Percentiles rank a stretch among this genome's conserved stretches.
Evolutionary conservation across 64 coral and sea anemone species (phyloP).

Genomic region (Anthopleura sola): DNA sequence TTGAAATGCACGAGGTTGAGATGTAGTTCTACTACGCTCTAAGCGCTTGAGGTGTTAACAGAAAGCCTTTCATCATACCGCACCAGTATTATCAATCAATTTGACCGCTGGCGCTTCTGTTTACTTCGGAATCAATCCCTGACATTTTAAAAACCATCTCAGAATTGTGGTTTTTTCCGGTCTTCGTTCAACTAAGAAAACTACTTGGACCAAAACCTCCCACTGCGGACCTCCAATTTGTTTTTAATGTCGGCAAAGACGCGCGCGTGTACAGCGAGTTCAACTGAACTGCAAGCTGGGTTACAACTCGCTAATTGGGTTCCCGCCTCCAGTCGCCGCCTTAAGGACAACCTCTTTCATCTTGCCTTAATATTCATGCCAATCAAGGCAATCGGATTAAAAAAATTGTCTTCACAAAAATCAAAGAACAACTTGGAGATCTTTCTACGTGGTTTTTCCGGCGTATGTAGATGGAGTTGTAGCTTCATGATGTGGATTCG

Average conservation of each 20-base stretch:
- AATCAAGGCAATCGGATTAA: conserved; percentile 64
- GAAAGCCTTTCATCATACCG: conserved; percentile 96
- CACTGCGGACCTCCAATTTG: conserved; percentile 49
- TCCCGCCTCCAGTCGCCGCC: conserved; percentile 85
- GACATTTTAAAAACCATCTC: conserved; percentile 16
- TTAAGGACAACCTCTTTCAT: conserved; percentile 56
- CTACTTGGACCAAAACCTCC: neutral
- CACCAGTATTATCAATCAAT: conserved; percentile 15
- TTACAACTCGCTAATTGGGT: conserved; percentile 79
- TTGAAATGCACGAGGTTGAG: conserved; percentile 83
- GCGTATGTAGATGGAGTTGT: neutral
- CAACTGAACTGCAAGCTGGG: conserved; percentile 39
- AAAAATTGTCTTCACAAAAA: neutral
- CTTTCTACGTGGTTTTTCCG: neutral
- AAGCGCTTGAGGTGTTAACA: conserved; percentile 85
- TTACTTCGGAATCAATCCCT: conserved; percentile 27
- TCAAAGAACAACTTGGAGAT: neutral
- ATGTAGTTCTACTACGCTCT: conserved; percentile 73
- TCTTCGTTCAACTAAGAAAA: neutral
- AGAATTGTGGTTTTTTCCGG: neutral
- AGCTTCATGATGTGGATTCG: neutral
- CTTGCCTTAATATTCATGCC: conserved; percentile 47
- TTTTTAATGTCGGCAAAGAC: conserved; percentile 65
- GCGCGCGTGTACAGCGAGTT: conserved; percentile 10
- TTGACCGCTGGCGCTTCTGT: conserved; percentile 25